Evolutionary conservation across 2,888 invertebrate species (phyloP), one percentile per base, ranked within the genome.

Genomic region (Drosophila hamatofila): DNA sequence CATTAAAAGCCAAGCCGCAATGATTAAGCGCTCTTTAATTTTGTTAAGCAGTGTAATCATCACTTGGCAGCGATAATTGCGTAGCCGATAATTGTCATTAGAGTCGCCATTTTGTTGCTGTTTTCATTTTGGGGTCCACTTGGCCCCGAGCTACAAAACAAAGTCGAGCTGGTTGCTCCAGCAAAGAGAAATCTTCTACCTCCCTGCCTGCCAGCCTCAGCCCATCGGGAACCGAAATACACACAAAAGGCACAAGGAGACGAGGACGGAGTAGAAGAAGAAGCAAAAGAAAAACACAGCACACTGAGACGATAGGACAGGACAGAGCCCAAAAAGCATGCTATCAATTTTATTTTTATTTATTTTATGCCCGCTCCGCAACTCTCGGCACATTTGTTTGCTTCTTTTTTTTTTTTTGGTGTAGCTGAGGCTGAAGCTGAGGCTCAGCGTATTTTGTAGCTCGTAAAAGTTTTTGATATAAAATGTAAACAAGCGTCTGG

Each of bases 381-480:
- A 60, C 68, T 58, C 56, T 65, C 46, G 62, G 48, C 71, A 69
- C 69, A 78, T 78, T 82, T 83, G 88, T 85, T 88, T 83, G 80
- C 69, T 77, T 65, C 4, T n/a, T 48, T 48, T 49, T 14, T 75
- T 58, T 14, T 33, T 14, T 33, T 5, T 33, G 35, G 4, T 49
- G 30, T 2, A 6, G 12, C 30, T 21, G 49, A 30, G 58, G 77
- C 63, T 63, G 75, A 62, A 67, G 64, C 70, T 76, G 70, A 74
- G 51, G 64, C 71, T 77, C 74, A 75, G 85, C 83, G 80, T 77
- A 83, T 88, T 83, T 85, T 85, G 88, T 85, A 77, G 85, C 83
- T 88, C 83, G 83, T 83, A 88, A 83, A 83, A 83, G 88, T 83
- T 88, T 85, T 85, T 88, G 80, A 83, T 85, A 85, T 88, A 85